Evolutionary conservation across 64 coral and sea anemone genomes (phyloP).

Genomic region (Dendrophyllia cribrosa): DNA sequence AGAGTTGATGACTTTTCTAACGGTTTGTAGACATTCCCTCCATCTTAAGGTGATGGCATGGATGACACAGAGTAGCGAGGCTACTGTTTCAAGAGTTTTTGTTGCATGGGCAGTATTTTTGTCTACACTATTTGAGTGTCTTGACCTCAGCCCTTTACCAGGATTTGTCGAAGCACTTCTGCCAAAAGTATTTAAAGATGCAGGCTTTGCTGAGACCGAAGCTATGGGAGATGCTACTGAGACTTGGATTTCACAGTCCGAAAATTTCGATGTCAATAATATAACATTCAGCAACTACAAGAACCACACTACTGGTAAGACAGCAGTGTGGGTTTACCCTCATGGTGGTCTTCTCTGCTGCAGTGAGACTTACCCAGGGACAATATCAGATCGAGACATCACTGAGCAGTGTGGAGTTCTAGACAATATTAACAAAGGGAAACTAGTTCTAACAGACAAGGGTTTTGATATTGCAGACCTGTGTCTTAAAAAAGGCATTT

Average conservation of each 20-base stretch:
- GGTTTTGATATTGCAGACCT: conserved; percentile 57
- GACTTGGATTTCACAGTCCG: conserved; percentile 57
- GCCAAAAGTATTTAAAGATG: conserved; percentile 40
- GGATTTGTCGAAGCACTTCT: conserved; percentile 40
- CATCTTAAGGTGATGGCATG: too few relatives aligned
- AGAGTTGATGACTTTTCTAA: too few relatives aligned
- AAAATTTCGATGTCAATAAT: conserved; percentile 58
- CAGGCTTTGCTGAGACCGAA: conserved; percentile 49
- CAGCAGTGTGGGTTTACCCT: conserved; percentile 41
- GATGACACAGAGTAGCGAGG: conserved; percentile 13
- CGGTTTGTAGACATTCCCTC: too few relatives aligned
- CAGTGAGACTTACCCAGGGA: conserved; percentile 56
- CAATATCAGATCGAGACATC: conserved; percentile 46
- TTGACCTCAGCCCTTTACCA: conserved; percentile 49
- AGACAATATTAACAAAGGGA: conserved; percentile 34
- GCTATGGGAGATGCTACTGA: conserved; percentile 50
- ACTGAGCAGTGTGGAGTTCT: conserved; percentile 63
- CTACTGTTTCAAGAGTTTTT: conserved; percentile 32
- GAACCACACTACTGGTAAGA: conserved; percentile 47
- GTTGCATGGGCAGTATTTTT: conserved; percentile 51
- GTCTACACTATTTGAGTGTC: conserved; percentile 29
- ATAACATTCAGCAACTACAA: conserved; percentile 73
- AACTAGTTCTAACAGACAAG: conserved; percentile 48
- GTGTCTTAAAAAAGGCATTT: conserved; percentile 50
- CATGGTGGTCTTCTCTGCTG: conserved; percentile 39